A percentile compares a stretch with the other conserved stretches of the same genome.
phyloP scores from a whole-genome alignment of 2,888 invertebrate genomes.

The Pollenia amentaria region DNA sequence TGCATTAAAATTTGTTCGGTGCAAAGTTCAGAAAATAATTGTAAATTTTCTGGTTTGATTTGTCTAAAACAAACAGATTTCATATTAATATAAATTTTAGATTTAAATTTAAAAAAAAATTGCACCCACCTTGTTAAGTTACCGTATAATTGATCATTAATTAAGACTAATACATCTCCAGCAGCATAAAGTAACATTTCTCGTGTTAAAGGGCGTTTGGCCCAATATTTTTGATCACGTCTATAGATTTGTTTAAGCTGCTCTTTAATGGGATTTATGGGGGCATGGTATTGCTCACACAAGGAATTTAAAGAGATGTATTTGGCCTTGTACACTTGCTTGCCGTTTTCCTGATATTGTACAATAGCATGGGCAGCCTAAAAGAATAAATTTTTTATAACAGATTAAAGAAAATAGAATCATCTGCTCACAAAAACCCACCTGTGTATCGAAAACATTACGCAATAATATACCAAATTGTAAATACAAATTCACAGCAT shows the following conservation, averaged over 20 bases:
- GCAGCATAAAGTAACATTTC: slow-evolving; percentile 97
- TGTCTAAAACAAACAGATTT: slow-evolving; percentile 84
- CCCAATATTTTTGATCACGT: slow-evolving; percentile 95
- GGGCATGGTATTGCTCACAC: slow-evolving; percentile 94
- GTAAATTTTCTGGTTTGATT: slow-evolving; percentile 89
- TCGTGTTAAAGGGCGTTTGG: slow-evolving; percentile 93
- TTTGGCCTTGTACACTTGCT: slow-evolving; percentile 97
- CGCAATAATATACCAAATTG: slow-evolving; percentile 93
- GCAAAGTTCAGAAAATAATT: slow-evolving; percentile 92
- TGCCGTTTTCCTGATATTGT: slow-evolving; percentile 94
- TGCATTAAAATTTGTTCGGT: slow-evolving; percentile 94
- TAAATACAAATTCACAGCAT: slow-evolving; percentile 93
- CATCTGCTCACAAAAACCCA: slow-evolving; percentile 77
- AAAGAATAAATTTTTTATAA: not conserved
- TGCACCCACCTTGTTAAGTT: slow-evolving; percentile 87
- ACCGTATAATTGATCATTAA: slow-evolving; percentile 93
- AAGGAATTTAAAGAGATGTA: slow-evolving; percentile 96
- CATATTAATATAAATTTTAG: not conserved
- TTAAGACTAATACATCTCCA: slow-evolving; percentile 93
- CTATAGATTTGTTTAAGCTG: slow-evolving; percentile 94
- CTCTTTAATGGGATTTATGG: slow-evolving; percentile 95
- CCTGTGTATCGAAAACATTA: slow-evolving; percentile 96
- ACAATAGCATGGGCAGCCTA: slow-evolving; percentile 95
- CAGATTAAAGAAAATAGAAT: not conserved
- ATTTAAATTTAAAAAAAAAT: not conserved